A percentile compares a stretch with the other conserved stretches of the same genome.
These are phyloP conservation scores for Pristis pectinata DNA, from an alignment of 2,797 vertebrate genomes.

Conservation along the genomic window DNA sequence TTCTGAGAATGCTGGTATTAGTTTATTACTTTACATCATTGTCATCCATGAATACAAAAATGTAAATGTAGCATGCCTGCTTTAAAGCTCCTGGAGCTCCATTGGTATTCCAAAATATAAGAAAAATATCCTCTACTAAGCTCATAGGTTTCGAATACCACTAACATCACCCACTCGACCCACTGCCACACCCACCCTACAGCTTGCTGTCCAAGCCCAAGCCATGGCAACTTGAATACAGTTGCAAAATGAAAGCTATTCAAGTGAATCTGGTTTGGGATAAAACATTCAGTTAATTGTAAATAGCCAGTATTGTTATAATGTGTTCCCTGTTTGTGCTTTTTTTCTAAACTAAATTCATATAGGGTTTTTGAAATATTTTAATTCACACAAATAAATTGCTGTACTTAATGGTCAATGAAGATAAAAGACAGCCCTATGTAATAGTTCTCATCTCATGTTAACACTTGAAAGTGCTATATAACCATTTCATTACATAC, in stretches of 20 bases:
- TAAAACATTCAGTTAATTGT: not conserved
- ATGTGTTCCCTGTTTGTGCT: not conserved
- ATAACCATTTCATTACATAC: too few relatives aligned
- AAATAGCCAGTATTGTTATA: too few relatives aligned
- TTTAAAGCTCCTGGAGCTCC: not conserved
- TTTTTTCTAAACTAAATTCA: not conserved
- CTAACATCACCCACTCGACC: too few relatives aligned
- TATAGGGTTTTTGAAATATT: not conserved
- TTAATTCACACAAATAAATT: not conserved
- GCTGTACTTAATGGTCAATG: not conserved
- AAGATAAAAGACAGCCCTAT: not conserved
- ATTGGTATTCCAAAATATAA: too few relatives aligned
- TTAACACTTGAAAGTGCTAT: too few relatives aligned
- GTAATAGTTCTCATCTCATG: not conserved
- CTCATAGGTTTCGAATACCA: too few relatives aligned
- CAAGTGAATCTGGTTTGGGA: not conserved
- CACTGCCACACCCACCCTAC: too few relatives aligned
- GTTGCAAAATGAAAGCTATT: not conserved
- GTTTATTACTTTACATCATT: not conserved
- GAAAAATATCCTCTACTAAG: too few relatives aligned
- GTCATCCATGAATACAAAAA: not conserved
- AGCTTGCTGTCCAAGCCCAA: too few relatives aligned
- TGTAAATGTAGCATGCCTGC: not conserved
- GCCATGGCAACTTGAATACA: not conserved
- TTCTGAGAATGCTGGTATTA: not conserved